A percentile compares a stretch with the other conserved stretches of the same genome.
phyloP scores from a whole-genome alignment of 2,888 invertebrate species.

The Leptothorax acervorum region DNA sequence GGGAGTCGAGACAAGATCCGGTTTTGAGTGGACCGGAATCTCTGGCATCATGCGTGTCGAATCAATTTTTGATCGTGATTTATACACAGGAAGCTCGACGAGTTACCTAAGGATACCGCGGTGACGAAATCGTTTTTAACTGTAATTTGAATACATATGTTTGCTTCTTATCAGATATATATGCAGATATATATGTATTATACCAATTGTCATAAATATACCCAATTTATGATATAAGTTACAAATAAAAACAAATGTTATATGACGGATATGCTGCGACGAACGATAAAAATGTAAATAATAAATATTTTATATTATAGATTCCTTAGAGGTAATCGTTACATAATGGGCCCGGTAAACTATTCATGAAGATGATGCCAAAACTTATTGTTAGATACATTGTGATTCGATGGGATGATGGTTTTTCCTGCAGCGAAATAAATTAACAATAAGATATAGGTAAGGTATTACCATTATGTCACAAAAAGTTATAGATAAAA shows the following conservation, averaged over 20 bases:
- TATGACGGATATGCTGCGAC: background rate
- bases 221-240: background rate
- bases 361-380: background rate
- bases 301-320: constrained; percentile 53
- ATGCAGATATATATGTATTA: too few species aligned
- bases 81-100: constrained; percentile 33
- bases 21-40: constrained; percentile 32
- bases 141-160: background rate
- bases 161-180: background rate
- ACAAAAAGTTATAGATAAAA: background rate
- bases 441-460: constrained; percentile 10
- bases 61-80: constrained; percentile 50
- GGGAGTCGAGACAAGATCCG: constrained; percentile 19
- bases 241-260: background rate
- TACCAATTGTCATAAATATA: background rate
- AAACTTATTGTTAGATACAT: background rate
- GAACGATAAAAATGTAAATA: background rate
- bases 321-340: constrained; percentile 65
- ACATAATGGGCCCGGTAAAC: constrained; percentile 56
- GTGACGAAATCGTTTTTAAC: constrained; percentile 19
- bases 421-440: background rate
- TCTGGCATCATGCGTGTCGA: constrained; percentile 30
- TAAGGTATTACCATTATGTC: constrained; percentile 15
- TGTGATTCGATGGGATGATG: background rate
- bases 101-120: constrained; percentile 14